phyloP scores from a whole-genome alignment of 2,888 invertebrate genomes.

The Drosophila helvetica region DNA sequence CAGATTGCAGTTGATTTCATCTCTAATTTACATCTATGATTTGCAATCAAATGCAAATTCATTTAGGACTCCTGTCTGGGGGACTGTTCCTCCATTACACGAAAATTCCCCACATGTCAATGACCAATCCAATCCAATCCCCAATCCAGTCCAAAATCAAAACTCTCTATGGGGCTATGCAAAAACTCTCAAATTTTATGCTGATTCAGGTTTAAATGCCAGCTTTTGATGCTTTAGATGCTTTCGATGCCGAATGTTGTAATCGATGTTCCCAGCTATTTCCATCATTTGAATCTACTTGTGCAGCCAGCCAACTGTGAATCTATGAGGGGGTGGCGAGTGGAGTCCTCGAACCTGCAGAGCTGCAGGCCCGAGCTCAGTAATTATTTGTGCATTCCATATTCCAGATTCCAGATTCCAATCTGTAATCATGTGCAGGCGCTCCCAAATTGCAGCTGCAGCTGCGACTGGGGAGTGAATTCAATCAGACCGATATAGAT shows the following conservation, averaged over 20 bases:
- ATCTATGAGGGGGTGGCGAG: not conserved
- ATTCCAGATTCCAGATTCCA: not conserved
- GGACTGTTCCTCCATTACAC: too few species aligned
- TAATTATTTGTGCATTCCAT: conserved; percentile 7
- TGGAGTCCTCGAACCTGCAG: not conserved
- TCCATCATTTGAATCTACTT: conserved; percentile 32
- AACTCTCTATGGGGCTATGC: not conserved
- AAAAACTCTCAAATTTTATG: not conserved
- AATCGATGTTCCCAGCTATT: not conserved
- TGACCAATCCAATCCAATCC: not conserved
- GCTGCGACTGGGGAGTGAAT: not conserved
- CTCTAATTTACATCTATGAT: not conserved
- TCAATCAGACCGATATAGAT: not conserved
- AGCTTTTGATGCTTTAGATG: not conserved
- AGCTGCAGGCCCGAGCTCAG: not conserved
- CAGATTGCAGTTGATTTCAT: not conserved
- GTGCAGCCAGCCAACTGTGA: conserved; percentile 17
- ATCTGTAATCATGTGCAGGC: conserved; percentile 4
- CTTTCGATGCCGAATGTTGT: not conserved
- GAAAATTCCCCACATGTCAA: not conserved
- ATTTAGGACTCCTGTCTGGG: not conserved
- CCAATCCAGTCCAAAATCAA: not conserved
- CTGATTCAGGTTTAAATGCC: not conserved
- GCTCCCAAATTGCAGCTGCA: conserved; percentile 35
- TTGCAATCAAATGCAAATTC: not conserved